Conservation (phyloP, 1,140 invertebrate species). For the Temnothorax curvispinosus region DNA sequence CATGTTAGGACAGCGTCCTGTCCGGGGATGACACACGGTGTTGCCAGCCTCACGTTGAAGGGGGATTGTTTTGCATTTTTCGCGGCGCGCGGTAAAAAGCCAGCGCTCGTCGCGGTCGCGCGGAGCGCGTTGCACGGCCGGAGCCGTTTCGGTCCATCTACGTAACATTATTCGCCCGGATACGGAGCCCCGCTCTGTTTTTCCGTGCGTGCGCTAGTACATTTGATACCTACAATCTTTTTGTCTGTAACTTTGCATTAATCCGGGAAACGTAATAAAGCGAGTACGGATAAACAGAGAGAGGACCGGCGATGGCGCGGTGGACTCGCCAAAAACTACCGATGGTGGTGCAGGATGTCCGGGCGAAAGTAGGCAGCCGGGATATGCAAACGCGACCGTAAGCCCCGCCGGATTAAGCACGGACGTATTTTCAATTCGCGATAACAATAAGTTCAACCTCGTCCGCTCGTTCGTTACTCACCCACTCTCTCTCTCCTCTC, state of each 20-base stretch:
- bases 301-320: not conserved
- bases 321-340: constrained; percentile 46
- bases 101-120: not conserved
- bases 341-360: constrained; percentile 38
- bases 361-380: constrained; percentile 37
- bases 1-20: constrained; percentile 47
- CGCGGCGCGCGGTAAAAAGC: constrained; percentile 29
- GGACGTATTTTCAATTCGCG: constrained; percentile 81
- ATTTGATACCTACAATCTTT: constrained; percentile 59
- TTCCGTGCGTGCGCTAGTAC: constrained; percentile 27
- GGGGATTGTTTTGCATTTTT: constrained; percentile 48
- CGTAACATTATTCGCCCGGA: constrained; percentile 49
- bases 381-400: constrained; percentile 62
- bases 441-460: constrained; percentile 79
- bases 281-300: constrained; percentile 55
- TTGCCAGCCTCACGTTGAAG: constrained; percentile 8
- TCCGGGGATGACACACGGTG: constrained; percentile 37
- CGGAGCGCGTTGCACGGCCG: too few species aligned
- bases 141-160: constrained; percentile 1
- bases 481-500: constrained; percentile 21
- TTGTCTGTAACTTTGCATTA: constrained; percentile 59
- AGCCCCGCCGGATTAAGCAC: constrained; percentile 74
- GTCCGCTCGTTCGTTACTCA: constrained; percentile 76
- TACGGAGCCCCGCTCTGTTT: constrained; percentile 35
- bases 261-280: constrained; percentile 59